A percentile compares a stretch with the other conserved stretches of the same genome.
Conservation (phyloP, 2,888 invertebrate genomes). For the Formica aserva region DNA sequence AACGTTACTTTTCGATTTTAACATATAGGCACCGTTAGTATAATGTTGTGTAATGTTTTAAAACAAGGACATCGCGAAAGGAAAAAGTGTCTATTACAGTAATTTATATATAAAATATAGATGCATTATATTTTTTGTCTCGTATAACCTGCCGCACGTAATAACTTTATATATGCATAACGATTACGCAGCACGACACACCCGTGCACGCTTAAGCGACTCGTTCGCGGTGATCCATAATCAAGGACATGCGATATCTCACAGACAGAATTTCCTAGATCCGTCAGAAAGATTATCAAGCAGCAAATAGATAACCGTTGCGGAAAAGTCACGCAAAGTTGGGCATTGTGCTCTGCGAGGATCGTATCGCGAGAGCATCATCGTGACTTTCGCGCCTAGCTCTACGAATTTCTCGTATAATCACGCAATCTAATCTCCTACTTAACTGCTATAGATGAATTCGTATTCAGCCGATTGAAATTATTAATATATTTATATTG, state of each 20-base stretch:
- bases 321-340: slow-evolving; percentile 81
- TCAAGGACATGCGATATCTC: slow-evolving; percentile 83
- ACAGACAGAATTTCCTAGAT: slow-evolving; percentile 77
- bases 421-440: background rate
- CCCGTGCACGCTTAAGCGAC: slow-evolving; percentile 37
- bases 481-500: background rate
- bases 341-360: background rate
- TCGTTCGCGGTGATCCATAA: slow-evolving; percentile 77
- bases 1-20: background rate
- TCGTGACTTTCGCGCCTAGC: slow-evolving; percentile 43
- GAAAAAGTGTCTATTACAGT: background rate
- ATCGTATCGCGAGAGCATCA: slow-evolving; percentile 39
- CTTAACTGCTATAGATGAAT: background rate
- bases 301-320: slow-evolving; percentile 75
- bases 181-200: slow-evolving; percentile 19
- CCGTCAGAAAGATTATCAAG: slow-evolving; percentile 72
- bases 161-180: slow-evolving; percentile 7
- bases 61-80: background rate
- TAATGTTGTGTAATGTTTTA: background rate
- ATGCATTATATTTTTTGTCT: slow-evolving; percentile 20
- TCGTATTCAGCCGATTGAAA: background rate
- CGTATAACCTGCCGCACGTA: background rate
- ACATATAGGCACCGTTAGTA: background rate
- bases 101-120: slow-evolving; percentile 12
- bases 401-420: slow-evolving; percentile 35